Conservation (phyloP, 2,113 vertebrate species). For the Ochotona princeps region DNA sequence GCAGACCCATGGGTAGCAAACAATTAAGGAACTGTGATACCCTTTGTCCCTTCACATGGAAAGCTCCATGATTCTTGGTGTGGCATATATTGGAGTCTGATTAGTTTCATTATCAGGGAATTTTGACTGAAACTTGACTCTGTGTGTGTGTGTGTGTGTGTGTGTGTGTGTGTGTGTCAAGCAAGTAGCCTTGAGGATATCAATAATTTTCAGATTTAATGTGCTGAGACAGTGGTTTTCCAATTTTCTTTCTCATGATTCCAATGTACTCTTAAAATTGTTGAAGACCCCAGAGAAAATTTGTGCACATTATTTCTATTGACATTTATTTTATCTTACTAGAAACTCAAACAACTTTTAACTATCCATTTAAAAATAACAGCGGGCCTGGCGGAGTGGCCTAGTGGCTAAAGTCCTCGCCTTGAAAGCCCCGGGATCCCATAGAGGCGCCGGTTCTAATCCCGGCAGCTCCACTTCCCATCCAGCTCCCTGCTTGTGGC, state of each 20-base stretch:
- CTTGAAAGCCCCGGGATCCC: too few species aligned
- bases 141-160: neutral
- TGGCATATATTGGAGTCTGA: neutral
- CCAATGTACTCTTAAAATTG: neutral
- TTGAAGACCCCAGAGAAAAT: neutral
- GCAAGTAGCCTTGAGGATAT: neutral
- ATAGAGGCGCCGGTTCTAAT: too few species aligned
- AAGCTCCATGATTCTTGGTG: neutral
- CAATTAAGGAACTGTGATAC: neutral
- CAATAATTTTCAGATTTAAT: neutral
- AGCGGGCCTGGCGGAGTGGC: too few species aligned
- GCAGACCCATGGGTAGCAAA: neutral
- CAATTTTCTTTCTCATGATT: neutral
- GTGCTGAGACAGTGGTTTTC: neutral
- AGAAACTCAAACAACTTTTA: slow-evolving; percentile 17
- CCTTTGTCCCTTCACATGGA: fast-evolving
- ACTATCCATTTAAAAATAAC: neutral
- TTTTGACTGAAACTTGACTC: neutral
- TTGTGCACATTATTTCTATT: neutral
- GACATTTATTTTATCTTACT: neutral
- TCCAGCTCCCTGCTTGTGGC: too few species aligned
- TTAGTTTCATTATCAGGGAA: neutral
- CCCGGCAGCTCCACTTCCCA: too few species aligned
- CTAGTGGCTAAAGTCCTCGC: too few species aligned
- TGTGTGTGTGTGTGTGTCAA: neutral